These are phyloP conservation scores for Baronia brevicornis DNA, from an alignment of 2,888 invertebrate species.

Conservation along the genomic window DNA sequence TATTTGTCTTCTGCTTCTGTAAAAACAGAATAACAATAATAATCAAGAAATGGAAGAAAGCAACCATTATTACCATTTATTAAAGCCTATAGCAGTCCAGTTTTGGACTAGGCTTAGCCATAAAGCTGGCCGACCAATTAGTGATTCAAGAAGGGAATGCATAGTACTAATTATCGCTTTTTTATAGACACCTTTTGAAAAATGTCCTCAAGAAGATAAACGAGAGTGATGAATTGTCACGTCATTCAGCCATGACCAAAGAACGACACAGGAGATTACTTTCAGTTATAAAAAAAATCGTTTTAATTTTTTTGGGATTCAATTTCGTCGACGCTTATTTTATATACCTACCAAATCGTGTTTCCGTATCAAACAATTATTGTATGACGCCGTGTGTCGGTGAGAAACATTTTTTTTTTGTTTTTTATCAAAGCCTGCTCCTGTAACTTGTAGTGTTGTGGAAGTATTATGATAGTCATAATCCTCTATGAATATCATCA, in stretches of 20 bases:
- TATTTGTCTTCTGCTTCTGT: too few relatives aligned
- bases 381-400: constrained; percentile 53
- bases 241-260: constrained; percentile 21
- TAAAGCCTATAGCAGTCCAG: too few relatives aligned
- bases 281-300: constrained; percentile 35
- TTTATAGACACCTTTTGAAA: constrained; percentile 31
- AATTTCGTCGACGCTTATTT: constrained; percentile 31
- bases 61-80: too few relatives aligned
- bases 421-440: too few relatives aligned
- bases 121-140: too few relatives aligned
- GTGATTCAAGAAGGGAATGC: too few relatives aligned
- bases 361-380: constrained; percentile 31
- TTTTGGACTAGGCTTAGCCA: too few relatives aligned
- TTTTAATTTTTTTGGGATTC: constrained; percentile 37
- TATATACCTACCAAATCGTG: constrained; percentile 43
- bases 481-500: too few relatives aligned
- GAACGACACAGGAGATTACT: constrained; percentile 34
- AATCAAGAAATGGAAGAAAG: too few relatives aligned
- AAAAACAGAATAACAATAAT: too few relatives aligned
- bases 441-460: too few relatives aligned
- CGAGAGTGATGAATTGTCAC: constrained; percentile 31
- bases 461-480: too few relatives aligned
- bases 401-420: constrained; percentile 28
- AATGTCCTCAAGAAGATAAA: constrained; percentile 29
- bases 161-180: background rate